phyloP scores from a whole-genome alignment of 2,888 invertebrate genomes.

The Patella pellucida region DNA sequence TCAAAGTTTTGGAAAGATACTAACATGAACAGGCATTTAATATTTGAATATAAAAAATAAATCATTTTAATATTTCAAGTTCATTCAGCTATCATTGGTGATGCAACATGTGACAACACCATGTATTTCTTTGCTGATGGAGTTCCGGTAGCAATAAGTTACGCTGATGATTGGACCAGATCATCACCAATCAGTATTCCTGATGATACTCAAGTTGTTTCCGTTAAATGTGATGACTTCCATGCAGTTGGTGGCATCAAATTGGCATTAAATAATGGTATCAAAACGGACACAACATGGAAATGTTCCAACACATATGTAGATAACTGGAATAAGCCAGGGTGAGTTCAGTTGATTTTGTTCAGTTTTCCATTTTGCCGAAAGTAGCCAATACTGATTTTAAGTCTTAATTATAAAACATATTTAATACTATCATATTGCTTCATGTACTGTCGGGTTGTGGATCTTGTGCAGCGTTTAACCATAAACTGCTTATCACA shows the following conservation, averaged over 20 bases:
- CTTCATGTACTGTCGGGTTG: too few relatives aligned
- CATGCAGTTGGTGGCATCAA: neutral
- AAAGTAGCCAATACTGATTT: too few relatives aligned
- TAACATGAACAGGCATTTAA: too few relatives aligned
- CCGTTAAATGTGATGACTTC: neutral
- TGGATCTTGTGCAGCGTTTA: too few relatives aligned
- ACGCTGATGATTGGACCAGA: neutral
- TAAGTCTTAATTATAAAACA: too few relatives aligned
- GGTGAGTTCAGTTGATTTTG: neutral
- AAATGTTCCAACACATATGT: neutral
- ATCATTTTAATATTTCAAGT: neutral
- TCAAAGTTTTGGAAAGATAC: too few relatives aligned
- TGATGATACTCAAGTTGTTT: neutral
- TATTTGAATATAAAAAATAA: too few relatives aligned
- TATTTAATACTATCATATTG: too few relatives aligned
- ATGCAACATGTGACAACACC: neutral
- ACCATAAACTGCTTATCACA: too few relatives aligned
- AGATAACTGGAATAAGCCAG: neutral
- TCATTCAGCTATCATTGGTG: neutral
- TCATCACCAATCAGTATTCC: neutral
- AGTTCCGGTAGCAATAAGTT: neutral
- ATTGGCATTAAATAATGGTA: neutral
- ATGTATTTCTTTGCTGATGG: conserved; percentile 4
- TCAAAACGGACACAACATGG: neutral
- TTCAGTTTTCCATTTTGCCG: too few relatives aligned